Percentiles rank a stretch among this genome's conserved stretches.
These are phyloP conservation scores for Sylvicola fuscatus DNA, from an alignment of 2,888 invertebrate species.

Conservation along the genomic window DNA sequence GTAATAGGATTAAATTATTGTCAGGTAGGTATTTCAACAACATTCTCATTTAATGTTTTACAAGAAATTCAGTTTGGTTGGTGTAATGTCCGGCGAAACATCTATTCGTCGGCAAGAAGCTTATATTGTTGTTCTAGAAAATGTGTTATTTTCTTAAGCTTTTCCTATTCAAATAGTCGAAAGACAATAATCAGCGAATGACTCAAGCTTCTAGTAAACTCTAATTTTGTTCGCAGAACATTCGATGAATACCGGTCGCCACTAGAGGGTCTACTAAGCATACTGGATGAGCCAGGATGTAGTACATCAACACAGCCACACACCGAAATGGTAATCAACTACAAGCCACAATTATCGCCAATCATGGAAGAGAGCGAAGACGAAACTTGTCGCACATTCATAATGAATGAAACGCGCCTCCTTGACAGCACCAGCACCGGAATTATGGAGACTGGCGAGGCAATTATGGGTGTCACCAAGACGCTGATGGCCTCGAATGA, in stretches of 20 bases:
- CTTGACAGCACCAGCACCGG: constrained; percentile 13
- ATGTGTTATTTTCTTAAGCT: too few relatives aligned
- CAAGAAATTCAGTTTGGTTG: too few relatives aligned
- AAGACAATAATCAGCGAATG: too few relatives aligned
- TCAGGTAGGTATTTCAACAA: too few relatives aligned
- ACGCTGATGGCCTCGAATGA: constrained; percentile 12
- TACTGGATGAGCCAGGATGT: constrained; percentile 4
- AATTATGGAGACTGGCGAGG: constrained; percentile 10
- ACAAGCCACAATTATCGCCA: constrained; percentile 11
- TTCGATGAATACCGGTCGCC: constrained; percentile 10
- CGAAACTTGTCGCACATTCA: constrained; percentile 12
- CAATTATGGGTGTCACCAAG: constrained; percentile 11
- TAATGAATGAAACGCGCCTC: constrained; percentile 11
- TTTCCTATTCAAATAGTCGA: too few relatives aligned
- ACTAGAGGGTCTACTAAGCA: constrained; percentile 7
- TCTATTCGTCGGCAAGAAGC: too few relatives aligned
- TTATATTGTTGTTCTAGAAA: too few relatives aligned
- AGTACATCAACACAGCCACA: constrained; percentile 3
- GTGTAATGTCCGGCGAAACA: too few relatives aligned
- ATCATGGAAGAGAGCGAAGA: constrained; percentile 13
- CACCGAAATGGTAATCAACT: constrained; percentile 11
- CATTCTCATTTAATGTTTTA: too few relatives aligned
- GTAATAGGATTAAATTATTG: too few relatives aligned
- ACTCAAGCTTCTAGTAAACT: too few relatives aligned
- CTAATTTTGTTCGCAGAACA: too few relatives aligned